These are phyloP conservation scores for Cephus cinctus DNA, from an alignment of 1,140 invertebrate genomes.

Conservation along the genomic window DNA sequence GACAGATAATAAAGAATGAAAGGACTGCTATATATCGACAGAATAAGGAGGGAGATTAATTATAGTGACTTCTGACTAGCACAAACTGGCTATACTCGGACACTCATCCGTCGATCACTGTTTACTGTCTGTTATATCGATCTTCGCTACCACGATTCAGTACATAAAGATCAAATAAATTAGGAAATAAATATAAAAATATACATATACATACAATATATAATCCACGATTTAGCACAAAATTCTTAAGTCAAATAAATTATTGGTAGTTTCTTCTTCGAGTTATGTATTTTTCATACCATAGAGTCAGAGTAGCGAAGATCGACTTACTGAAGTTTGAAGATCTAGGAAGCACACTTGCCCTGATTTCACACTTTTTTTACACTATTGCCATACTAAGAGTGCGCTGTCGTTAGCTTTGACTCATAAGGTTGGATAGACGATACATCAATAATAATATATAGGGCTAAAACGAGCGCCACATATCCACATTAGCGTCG, in stretches of 20 bases:
- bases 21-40: slow-evolving; percentile 7
- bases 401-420: too few species aligned
- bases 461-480: too few species aligned
- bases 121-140: slow-evolving; percentile 1
- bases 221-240: slow-evolving; percentile 5
- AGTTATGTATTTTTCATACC: too few species aligned
- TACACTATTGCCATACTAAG: too few species aligned
- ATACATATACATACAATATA: slow-evolving; percentile 3
- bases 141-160: neutral
- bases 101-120: slow-evolving; percentile 17
- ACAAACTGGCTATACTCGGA: slow-evolving; percentile 30
- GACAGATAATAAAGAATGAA: slow-evolving; percentile 6
- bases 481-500: too few species aligned
- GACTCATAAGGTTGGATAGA: too few species aligned
- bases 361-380: too few species aligned
- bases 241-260: neutral
- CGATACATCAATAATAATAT: too few species aligned
- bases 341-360: too few species aligned
- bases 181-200: slow-evolving; percentile 3
- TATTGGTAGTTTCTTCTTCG: neutral
- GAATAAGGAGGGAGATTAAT: slow-evolving; percentile 19
- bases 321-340: too few species aligned
- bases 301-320: too few species aligned
- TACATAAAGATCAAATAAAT: slow-evolving; percentile 12
- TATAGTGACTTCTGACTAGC: slow-evolving; percentile 28